Conservation (phyloP, 2,113 vertebrate species). For the Aleadryas rufinucha region DNA sequence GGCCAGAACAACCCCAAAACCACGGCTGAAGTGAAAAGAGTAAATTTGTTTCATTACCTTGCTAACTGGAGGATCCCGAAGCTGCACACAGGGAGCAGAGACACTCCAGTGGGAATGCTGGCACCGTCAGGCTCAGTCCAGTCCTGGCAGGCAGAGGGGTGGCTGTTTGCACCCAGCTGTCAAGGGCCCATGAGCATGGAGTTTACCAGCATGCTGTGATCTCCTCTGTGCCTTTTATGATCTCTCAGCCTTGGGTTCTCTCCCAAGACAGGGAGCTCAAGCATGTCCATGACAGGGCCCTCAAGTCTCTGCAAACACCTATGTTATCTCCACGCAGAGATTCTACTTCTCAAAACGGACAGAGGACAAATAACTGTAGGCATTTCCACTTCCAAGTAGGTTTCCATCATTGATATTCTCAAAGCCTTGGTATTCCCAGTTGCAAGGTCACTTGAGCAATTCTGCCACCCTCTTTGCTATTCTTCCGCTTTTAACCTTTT, state of each 20-base stretch:
- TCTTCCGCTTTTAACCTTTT: background rate
- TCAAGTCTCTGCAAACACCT: background rate
- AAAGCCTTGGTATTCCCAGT: background rate
- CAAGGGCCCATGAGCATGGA: fast-evolving
- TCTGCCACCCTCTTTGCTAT: fast-evolving
- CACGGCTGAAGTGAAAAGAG: background rate
- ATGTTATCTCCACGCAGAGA: fast-evolving
- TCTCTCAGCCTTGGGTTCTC: background rate
- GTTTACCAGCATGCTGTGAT: no score
- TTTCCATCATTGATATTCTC: background rate
- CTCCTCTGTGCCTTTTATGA: background rate
- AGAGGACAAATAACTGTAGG: background rate
- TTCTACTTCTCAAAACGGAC: background rate
- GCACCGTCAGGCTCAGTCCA: background rate
- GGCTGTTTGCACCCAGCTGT: background rate
- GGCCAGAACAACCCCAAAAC: background rate
- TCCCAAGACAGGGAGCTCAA: background rate
- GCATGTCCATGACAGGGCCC: background rate
- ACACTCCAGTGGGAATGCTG: background rate
- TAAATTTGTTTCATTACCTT: background rate
- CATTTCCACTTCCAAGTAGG: background rate
- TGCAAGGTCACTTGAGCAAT: background rate
- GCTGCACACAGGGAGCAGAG: background rate
- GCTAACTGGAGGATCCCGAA: background rate
- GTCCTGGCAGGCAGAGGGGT: background rate